Conservation (phyloP, 1,140 invertebrate species). For the Temnothorax nylanderi region DNA sequence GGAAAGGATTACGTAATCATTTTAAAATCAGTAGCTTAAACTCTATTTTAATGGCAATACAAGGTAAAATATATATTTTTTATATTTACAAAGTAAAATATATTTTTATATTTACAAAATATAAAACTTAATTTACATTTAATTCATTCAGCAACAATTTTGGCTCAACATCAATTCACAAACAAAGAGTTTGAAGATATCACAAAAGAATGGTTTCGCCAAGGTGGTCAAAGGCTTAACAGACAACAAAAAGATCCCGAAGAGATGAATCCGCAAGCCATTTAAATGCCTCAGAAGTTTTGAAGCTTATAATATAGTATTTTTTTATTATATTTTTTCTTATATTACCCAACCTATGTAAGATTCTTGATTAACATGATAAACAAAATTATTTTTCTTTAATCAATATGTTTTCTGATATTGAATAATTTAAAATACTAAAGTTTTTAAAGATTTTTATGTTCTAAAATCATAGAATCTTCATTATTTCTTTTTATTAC, state of each 20-base stretch:
- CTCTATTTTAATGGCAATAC: background rate
- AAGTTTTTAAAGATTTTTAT: too few species aligned
- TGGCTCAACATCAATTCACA: background rate
- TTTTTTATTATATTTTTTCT: too few species aligned
- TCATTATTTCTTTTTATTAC: too few species aligned
- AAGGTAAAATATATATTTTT: slow-evolving; percentile 15
- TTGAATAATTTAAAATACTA: too few species aligned
- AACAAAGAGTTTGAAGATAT: slow-evolving; percentile 11
- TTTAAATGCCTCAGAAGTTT: too few species aligned
- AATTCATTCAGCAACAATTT: background rate
- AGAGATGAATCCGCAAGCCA: too few species aligned
- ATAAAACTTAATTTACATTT: background rate
- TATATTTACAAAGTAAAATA: background rate
- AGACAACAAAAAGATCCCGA: background rate
- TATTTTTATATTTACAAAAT: background rate
- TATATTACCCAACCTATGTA: too few species aligned
- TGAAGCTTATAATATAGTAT: too few species aligned
- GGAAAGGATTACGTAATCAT: slow-evolving; percentile 11
- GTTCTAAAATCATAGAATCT: too few species aligned
- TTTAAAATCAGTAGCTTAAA: slow-evolving; percentile 23
- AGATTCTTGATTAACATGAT: too few species aligned
- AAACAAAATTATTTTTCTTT: too few species aligned
- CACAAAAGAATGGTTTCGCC: slow-evolving; percentile 29
- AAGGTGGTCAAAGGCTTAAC: slow-evolving; percentile 5
- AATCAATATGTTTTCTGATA: too few species aligned